Evolutionary conservation across 2,113 vertebrate genomes (phyloP).

Genomic region (Candoia aspera): DNA sequence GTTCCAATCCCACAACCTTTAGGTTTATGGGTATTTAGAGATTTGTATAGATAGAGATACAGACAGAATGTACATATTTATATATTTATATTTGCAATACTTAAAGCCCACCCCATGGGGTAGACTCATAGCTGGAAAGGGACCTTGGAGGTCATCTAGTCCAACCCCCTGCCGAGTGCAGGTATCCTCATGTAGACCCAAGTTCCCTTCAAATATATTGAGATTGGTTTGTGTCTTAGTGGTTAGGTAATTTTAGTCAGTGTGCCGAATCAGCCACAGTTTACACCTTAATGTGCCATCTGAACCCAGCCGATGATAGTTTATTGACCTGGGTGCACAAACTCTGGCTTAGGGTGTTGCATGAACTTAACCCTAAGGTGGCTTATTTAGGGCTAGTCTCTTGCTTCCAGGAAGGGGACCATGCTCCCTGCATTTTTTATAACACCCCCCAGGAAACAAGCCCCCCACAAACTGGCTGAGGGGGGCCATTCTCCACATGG

Average conservation of each 20-base stretch:
- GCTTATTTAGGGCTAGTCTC: not conserved
- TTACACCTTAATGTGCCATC: not conserved
- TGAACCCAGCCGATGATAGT: not conserved
- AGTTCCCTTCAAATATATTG: not conserved
- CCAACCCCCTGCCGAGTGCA: not conserved
- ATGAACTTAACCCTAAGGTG: not conserved
- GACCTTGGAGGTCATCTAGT: not conserved
- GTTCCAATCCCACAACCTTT: no score
- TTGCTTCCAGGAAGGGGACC: not conserved
- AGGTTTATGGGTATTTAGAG: no score
- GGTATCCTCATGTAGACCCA: not conserved
- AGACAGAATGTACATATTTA: not conserved
- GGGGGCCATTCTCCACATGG: not conserved
- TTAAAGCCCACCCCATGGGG: not conserved
- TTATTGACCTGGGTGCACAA: not conserved
- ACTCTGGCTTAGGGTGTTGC: not conserved
- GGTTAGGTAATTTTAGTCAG: not conserved
- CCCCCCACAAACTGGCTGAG: not conserved
- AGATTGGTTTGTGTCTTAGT: not conserved
- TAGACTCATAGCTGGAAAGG: not conserved
- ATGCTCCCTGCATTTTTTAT: not conserved
- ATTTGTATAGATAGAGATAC: no score
- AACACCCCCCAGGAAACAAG: not conserved
- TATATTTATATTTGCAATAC: not conserved
- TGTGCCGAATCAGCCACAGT: not conserved